phyloP scores from a whole-genome alignment of 2,888 invertebrate genomes.

The Tipula unca region DNA sequence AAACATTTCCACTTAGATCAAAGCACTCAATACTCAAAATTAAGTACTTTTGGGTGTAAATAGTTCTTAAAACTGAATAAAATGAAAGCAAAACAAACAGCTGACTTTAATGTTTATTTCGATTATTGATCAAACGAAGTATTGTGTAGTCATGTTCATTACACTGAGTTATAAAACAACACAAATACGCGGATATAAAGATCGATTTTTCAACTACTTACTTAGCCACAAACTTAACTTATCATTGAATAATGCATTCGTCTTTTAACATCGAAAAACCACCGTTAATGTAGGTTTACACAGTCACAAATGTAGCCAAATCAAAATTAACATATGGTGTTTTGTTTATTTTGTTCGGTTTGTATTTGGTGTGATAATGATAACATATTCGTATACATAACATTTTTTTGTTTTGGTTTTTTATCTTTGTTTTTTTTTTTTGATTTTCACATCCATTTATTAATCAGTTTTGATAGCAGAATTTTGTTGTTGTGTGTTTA shows the following conservation, averaged over 20 bases:
- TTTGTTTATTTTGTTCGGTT: neutral
- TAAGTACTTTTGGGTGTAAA: too few species aligned
- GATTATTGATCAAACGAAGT: neutral
- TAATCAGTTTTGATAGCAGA: conserved; percentile 8
- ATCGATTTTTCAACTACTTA: neutral
- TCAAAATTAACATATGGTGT: neutral
- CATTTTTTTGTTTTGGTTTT: neutral
- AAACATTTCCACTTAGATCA: neutral
- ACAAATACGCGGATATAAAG: neutral
- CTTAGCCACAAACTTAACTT: too few species aligned
- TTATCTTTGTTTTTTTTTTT: neutral
- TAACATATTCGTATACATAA: neutral
- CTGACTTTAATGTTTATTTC: neutral
- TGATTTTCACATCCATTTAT: neutral
- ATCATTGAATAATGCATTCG: neutral
- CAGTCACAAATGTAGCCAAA: neutral
- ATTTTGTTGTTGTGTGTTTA: neutral
- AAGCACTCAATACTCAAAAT: neutral
- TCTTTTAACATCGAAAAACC: neutral
- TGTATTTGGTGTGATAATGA: neutral
- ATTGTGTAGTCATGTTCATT: neutral
- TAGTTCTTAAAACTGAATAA: neutral
- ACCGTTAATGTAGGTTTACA: neutral
- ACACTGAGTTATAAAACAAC: neutral
- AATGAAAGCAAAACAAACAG: neutral